A percentile compares a stretch with the other conserved stretches of the same genome.
Conservation (phyloP, 2,113 vertebrate species). For the Mohoua ochrocephala region DNA sequence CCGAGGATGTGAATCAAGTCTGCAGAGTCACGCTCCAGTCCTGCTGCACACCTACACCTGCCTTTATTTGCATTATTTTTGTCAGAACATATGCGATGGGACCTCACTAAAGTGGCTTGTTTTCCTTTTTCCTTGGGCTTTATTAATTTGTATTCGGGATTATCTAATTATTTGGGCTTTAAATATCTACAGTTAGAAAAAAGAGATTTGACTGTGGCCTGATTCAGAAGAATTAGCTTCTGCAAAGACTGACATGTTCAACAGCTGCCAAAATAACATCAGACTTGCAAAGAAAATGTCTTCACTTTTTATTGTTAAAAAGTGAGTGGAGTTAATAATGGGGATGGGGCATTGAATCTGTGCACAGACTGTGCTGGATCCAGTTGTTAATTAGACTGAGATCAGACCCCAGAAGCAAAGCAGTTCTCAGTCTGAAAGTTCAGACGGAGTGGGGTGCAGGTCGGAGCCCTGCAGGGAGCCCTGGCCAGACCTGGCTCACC, state of each 20-base stretch:
- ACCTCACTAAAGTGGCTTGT: neutral
- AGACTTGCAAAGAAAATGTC: neutral
- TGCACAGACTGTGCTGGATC: neutral
- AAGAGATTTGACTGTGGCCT: neutral
- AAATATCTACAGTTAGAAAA: neutral
- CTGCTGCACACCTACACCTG: neutral
- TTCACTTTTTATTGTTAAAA: neutral
- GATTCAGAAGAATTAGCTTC: neutral
- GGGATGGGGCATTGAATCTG: neutral
- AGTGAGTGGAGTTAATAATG: neutral
- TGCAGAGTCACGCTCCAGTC: neutral
- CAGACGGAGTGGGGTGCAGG: rapidly evolving
- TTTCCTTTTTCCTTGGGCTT: neutral
- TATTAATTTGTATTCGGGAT: neutral
- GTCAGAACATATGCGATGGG: slow-evolving; percentile 1
- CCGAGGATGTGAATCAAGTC: neutral
- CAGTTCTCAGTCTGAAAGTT: neutral
- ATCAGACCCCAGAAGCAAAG: neutral
- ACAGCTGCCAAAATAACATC: neutral
- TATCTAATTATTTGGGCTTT: neutral
- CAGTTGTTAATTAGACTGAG: neutral
- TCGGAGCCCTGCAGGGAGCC: rapidly evolving
- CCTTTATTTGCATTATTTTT: neutral
- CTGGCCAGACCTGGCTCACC: neutral
- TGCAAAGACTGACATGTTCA: neutral